A percentile compares a stretch with the other conserved stretches of the same genome.
Conservation (phyloP, 1,140 invertebrate species). For the Zaprionus vittiger region DNA sequence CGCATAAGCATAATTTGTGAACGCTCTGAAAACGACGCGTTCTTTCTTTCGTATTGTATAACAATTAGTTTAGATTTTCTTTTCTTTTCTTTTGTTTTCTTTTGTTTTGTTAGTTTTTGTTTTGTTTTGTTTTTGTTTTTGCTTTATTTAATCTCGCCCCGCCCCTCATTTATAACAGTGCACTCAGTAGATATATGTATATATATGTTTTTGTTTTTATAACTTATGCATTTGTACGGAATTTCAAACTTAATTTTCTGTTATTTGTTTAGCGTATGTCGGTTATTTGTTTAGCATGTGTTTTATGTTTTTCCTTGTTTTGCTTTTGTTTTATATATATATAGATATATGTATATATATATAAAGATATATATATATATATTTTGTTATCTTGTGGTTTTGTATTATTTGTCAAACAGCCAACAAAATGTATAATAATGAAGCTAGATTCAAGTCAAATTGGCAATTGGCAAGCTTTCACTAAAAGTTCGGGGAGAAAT, state of each 20-base stretch:
- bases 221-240: constrained; percentile 75
- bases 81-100: constrained; percentile 31
- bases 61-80: constrained; percentile 41
- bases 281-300: constrained; percentile 48
- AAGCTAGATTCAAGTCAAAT: constrained; percentile 75
- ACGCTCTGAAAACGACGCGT: constrained; percentile 42
- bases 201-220: constrained; percentile 65
- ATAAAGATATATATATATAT: constrained; percentile 2
- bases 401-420: constrained; percentile 76
- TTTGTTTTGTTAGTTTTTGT: constrained; percentile 39
- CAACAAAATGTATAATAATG: constrained; percentile 81
- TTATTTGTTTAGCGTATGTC: constrained; percentile 65
- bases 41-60: constrained; percentile 26
- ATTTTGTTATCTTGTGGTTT: constrained; percentile 46
- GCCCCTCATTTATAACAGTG: constrained; percentile 83
- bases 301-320: constrained; percentile 41
- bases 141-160: constrained; percentile 82
- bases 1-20: constrained; percentile 68
- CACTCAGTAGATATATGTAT: constrained; percentile 81
- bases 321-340: constrained; percentile 11
- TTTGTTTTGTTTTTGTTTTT: constrained; percentile 42
- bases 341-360: constrained; percentile 7
- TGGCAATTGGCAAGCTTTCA: constrained; percentile 57
- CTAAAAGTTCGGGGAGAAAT: constrained; percentile 42
- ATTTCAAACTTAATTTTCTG: constrained; percentile 82